These are phyloP conservation scores for Trichosurus vulpecula DNA, from an alignment of 2,797 vertebrate species.

Conservation along the genomic window DNA sequence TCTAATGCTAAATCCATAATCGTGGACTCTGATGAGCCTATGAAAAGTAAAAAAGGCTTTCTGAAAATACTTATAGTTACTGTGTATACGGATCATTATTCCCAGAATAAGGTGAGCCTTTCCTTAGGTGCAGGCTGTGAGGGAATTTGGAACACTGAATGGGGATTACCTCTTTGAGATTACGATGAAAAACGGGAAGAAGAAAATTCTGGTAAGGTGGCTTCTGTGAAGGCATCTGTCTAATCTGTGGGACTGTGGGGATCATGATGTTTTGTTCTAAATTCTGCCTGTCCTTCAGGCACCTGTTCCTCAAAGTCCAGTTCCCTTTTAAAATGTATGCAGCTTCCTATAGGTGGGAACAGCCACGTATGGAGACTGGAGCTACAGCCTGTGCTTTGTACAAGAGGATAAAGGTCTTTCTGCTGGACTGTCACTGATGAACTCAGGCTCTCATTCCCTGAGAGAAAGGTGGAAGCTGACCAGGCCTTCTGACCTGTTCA, in stretches of 20 bases:
- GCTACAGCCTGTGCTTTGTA: not conserved
- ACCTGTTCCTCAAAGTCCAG: not conserved
- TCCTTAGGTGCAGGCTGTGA: constrained; percentile 87
- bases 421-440: not conserved
- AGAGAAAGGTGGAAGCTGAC: not conserved
- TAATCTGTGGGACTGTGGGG: not conserved
- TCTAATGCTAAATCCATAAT: not conserved
- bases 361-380: not conserved
- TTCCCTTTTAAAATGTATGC: not conserved
- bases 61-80: not conserved
- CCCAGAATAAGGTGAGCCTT: not conserved
- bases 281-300: not conserved
- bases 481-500: not conserved
- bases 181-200: constrained; percentile 87
- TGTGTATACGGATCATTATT: not conserved
- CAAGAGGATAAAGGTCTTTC: not conserved
- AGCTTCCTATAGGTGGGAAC: not conserved
- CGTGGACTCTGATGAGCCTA: not conserved
- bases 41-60: not conserved
- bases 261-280: not conserved
- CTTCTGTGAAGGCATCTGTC: not conserved
- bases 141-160: constrained; percentile 73
- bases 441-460: not conserved
- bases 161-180: constrained; percentile 87
- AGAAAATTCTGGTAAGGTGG: constrained; percentile 87